Base-by-base conservation (phyloP, 2,888 invertebrate species). In the Lutraria lutraria region DNA sequence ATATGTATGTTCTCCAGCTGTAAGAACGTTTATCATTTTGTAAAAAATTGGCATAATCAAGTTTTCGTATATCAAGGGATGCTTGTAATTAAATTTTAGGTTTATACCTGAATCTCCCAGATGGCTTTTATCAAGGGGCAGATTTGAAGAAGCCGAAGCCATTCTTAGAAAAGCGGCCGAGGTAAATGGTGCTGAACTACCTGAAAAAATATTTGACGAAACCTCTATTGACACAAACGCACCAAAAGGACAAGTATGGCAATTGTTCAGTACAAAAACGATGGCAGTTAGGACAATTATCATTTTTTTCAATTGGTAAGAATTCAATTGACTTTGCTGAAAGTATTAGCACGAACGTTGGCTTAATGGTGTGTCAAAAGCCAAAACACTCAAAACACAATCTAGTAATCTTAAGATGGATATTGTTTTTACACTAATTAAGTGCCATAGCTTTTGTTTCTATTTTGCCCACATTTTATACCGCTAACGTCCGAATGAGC, bases 71-170 rank as follows among this genome's bases (percentile, higher is more conserved):
- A 43, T 43, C 43, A 43, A 43, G 2, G 43, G 4, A 8, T 43
- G 2, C 43, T 43, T 43, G 19, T 72, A 29, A 29, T 83, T 13
- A 25, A 19, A 85, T 25, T 81, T 13, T n/a, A 94, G 94, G 92
- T 54, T 94, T 25, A 87, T 94, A 0, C 93, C 93, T 0, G 94
- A 94, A 72, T 94, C 94, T 0, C 93, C 94, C 16, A 86, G 94
- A 56, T 94, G 94, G 94, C 84, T 94, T 16, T 79, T 94, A 16
- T 88, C 88, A 16, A 84, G 90, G 81, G 92, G 92, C 4, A 86
- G 93, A 13, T 34, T 89, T 34, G 63, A 91, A 34, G 93, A 94
- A 85, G 94, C 94, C 10, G 93, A 93, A 52, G 68, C 81, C 6
- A 93, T 94, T 34, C 54, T 94, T 0, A 72, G 90, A 21, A 87